These are phyloP conservation scores for Elysia crispata DNA, from an alignment of 2,888 invertebrate species.

Conservation along the genomic window DNA sequence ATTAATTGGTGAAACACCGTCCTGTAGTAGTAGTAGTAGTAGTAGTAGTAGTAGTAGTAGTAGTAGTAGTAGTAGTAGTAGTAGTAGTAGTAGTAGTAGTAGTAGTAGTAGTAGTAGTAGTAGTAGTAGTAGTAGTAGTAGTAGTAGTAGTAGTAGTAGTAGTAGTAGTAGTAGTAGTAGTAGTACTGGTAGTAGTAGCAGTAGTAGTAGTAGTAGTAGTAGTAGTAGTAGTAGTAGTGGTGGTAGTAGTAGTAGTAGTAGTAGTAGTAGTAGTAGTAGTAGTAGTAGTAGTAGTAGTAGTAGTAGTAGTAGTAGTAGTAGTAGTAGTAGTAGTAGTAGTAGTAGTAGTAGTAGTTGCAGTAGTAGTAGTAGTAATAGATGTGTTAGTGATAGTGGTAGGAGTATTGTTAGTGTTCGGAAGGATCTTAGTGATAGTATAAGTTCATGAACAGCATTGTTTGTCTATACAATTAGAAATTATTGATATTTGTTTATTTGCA, in stretches of 20 bases:
- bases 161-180: too few species aligned
- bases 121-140: conserved; percentile 7
- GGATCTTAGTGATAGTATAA: not conserved
- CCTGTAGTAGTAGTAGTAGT: not conserved
- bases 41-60: not conserved
- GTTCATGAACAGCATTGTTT: not conserved
- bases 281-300: conserved; percentile 1
- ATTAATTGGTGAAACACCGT: too few species aligned
- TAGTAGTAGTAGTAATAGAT: too few species aligned
- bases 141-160: not conserved
- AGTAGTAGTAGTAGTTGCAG: too few species aligned
- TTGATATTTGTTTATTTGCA: too few species aligned
- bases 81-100: conserved; percentile 1
- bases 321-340: conserved; percentile 3
- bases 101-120: not conserved
- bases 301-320: not conserved
- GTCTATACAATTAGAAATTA: too few species aligned
- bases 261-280: conserved; percentile 9
- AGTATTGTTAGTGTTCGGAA: not conserved
- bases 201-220: not conserved
- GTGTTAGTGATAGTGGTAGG: not conserved
- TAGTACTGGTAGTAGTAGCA: too few species aligned
- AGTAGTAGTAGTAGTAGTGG: conserved; percentile 11
- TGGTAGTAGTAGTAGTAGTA: conserved; percentile 4
- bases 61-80: not conserved